These are phyloP conservation scores for Monarcha castaneiventris DNA, from an alignment of 2,113 vertebrate genomes.

Conservation along the genomic window DNA sequence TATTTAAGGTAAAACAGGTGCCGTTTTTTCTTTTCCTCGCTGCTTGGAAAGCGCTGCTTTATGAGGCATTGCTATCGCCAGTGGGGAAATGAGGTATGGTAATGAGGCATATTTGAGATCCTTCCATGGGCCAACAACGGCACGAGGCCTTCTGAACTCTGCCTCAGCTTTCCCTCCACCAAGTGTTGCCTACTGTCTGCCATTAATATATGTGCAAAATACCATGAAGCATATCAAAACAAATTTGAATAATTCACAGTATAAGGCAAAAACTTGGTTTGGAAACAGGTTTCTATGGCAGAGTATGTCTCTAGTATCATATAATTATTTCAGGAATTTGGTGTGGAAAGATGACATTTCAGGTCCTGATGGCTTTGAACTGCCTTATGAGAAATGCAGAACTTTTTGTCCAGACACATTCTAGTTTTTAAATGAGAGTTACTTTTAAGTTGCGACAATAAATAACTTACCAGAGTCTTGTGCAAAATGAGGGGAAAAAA, in stretches of 20 bases:
- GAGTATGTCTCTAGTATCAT: not conserved
- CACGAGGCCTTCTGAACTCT: not conserved
- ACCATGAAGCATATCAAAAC: not conserved
- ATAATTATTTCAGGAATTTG: not conserved
- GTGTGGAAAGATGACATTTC: not conserved
- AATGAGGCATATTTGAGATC: not conserved
- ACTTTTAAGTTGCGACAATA: not conserved
- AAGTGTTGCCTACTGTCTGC: not conserved
- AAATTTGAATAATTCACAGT: not conserved
- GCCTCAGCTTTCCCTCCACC: not conserved
- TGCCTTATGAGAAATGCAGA: not conserved
- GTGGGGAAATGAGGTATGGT: not conserved
- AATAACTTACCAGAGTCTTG: not conserved
- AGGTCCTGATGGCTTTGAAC: not conserved
- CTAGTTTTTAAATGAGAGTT: not conserved
- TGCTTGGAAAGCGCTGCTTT: not conserved
- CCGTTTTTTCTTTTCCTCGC: not conserved
- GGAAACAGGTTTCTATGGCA: not conserved
- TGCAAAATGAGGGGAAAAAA: not conserved
- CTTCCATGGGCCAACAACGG: not conserved
- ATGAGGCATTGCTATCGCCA: rapidly evolving
- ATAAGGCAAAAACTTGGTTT: not conserved
- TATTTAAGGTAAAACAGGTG: not conserved
- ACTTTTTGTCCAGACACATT: not conserved
- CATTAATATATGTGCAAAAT: not conserved